These are phyloP conservation scores for Cladopsammia gracilis DNA, from an alignment of 64 coral and sea anemone species.

Conservation along the genomic window DNA sequence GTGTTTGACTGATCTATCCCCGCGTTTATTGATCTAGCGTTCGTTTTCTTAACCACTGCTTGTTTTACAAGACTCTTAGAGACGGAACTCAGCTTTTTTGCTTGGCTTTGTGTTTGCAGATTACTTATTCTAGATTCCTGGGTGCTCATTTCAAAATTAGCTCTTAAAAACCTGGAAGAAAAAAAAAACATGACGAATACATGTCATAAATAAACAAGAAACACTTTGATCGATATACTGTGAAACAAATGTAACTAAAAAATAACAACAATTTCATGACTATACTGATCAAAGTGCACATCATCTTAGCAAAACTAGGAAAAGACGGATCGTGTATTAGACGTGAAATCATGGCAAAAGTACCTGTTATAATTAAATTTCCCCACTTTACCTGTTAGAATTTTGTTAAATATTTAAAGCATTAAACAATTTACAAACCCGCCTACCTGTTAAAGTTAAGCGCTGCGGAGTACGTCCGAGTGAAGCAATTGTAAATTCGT, in stretches of 20 bases:
- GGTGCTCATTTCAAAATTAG: slow-evolving; percentile 19
- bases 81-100: not conserved
- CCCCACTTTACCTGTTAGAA: not conserved
- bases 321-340: not conserved
- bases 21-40: not conserved
- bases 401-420: not conserved
- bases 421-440: slow-evolving; percentile 9
- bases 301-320: not conserved
- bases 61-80: not conserved
- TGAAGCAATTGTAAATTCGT: not conserved
- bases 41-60: not conserved
- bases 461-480: not conserved
- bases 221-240: not conserved
- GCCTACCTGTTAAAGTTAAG: slow-evolving; percentile 17
- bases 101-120: not conserved
- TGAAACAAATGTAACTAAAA: not conserved
- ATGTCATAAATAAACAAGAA: slow-evolving; percentile 36
- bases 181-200: slow-evolving; percentile 13
- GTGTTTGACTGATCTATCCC: not conserved
- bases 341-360: not conserved
- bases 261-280: not conserved
- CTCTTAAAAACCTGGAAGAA: not conserved
- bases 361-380: slow-evolving; percentile 27
- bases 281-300: not conserved
- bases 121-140: slow-evolving; percentile 7